Base-by-base conservation (phyloP, 2,113 vertebrate species). In the Tetrao urogallus region DNA sequence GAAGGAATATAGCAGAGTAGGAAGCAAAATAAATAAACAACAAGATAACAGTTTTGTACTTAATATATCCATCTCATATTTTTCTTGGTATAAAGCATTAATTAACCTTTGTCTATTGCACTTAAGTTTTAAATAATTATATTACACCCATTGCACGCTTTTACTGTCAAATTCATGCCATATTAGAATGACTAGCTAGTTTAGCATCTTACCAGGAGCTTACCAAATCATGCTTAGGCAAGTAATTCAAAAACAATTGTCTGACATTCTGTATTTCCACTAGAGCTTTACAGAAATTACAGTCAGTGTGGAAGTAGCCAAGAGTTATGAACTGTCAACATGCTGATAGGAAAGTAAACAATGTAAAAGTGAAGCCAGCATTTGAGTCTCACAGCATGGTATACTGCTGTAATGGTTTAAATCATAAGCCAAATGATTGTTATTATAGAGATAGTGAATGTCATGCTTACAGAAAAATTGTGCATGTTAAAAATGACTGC, bases 401-500 rank as follows among this genome's bases (percentile, higher is more conserved):
- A 65, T 74, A 20, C 56, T 52, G 82, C 81, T 96, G 92, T 70
- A 95, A 95, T 90, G 80, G 81, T 95, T 97, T 97, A 88, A 94
- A 92, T 95, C 88, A 89, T 92, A 91, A 96, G 47, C 69, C 90
- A 96, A 95, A 96, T 96, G 86, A 96, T 96, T 95, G 90, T 89
- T 83, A 94, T 96, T 95, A 88, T 3, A 88, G 88, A 96, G 82
- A 96, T 88, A 94, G 79, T 47, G 90, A 95, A 95, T 95, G 93
- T 86, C 90, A 92, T 82, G 77, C 58, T 92, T 72, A 83, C 87
- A 93, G 88, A 95, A 97, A 94, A 93, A 95, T 77, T 83, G 40
- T 96, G 84, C 93, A 91, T 86, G 78, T 93, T 97, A 97, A 95
- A 95, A 97, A 95, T 94, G 71, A 96, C 88, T 92, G 84, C 89